These are phyloP conservation scores for Drosophila grimshawi DNA, from an alignment of 1,140 invertebrate species.

Conservation along the genomic window DNA sequence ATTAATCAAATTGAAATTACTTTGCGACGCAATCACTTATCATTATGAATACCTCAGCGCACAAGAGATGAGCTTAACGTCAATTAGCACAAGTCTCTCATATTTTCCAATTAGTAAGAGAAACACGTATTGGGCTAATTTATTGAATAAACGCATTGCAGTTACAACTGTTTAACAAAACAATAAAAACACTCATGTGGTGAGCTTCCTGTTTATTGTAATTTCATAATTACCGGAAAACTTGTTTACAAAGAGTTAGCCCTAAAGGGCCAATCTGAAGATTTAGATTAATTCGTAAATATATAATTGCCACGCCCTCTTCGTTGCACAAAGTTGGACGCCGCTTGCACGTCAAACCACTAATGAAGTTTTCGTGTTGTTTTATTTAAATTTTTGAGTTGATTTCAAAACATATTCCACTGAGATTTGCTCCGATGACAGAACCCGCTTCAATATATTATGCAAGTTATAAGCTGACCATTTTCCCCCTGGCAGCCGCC, in stretches of 20 bases:
- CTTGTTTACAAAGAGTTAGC: slow-evolving; percentile 58
- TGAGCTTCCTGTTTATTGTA: slow-evolving; percentile 72
- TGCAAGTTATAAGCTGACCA: slow-evolving; percentile 47
- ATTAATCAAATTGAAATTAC: slow-evolving; percentile 27
- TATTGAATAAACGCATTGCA: slow-evolving; percentile 19
- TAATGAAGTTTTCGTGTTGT: slow-evolving; percentile 74
- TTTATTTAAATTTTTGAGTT: slow-evolving; percentile 14
- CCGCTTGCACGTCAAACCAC: slow-evolving; percentile 32
- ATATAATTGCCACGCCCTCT: slow-evolving; percentile 51
- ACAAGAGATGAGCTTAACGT: slow-evolving; percentile 4
- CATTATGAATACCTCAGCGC: slow-evolving; percentile 12
- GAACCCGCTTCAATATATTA: slow-evolving; percentile 65
- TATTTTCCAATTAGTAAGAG: slow-evolving; percentile 34
- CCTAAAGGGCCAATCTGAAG: slow-evolving; percentile 47
- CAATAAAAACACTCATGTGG: neutral
- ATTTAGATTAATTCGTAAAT: slow-evolving; percentile 50
- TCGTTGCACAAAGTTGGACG: neutral
- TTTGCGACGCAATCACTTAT: slow-evolving; percentile 7
- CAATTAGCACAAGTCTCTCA: neutral
- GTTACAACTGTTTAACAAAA: neutral
- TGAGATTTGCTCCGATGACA: slow-evolving; percentile 54
- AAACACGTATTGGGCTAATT: slow-evolving; percentile 44
- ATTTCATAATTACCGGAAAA: slow-evolving; percentile 66
- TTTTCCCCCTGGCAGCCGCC: neutral
- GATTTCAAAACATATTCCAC: slow-evolving; percentile 34